Percentiles rank a stretch among this genome's conserved stretches.
Evolutionary conservation across 2,888 invertebrate species (phyloP).

Genomic region (Zonitis immaculata): DNA sequence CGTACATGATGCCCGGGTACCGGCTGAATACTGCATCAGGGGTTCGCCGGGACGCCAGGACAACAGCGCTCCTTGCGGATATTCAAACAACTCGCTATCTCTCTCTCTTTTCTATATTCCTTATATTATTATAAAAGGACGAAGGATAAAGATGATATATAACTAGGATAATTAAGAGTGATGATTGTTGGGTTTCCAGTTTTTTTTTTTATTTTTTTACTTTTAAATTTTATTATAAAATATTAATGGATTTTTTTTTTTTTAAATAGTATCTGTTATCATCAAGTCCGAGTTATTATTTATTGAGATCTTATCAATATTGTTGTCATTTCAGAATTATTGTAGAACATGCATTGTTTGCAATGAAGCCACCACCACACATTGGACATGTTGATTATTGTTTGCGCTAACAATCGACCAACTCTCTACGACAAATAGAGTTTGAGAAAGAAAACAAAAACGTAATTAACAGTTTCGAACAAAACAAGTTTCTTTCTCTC

Average conservation of each 20-base stretch:
- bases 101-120: too few species aligned
- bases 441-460: too few species aligned
- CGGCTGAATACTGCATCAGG: conserved; percentile 48
- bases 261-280: conserved; percentile 15
- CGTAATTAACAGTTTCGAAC: too few species aligned
- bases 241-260: too few species aligned
- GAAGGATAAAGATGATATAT: background rate
- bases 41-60: conserved; percentile 45
- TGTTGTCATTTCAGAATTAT: conserved; percentile 9
- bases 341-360: conserved; percentile 6
- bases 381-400: background rate
- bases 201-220: too few species aligned
- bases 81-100: conserved; percentile 27
- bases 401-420: background rate
- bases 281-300: conserved; percentile 7
- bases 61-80: conserved; percentile 45
- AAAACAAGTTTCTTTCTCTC: too few species aligned
- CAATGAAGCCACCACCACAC: background rate
- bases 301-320: conserved; percentile 11
- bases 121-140: too few species aligned
- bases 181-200: too few species aligned
- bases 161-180: conserved; percentile 14
- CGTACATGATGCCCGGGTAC: conserved; percentile 39
- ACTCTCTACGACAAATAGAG: too few species aligned
- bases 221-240: too few species aligned